A percentile compares a stretch with the other conserved stretches of the same genome.
These are phyloP conservation scores for Sternarchorhynchus goeldii DNA, from an alignment of 2,797 vertebrate genomes.

Conservation along the genomic window DNA sequence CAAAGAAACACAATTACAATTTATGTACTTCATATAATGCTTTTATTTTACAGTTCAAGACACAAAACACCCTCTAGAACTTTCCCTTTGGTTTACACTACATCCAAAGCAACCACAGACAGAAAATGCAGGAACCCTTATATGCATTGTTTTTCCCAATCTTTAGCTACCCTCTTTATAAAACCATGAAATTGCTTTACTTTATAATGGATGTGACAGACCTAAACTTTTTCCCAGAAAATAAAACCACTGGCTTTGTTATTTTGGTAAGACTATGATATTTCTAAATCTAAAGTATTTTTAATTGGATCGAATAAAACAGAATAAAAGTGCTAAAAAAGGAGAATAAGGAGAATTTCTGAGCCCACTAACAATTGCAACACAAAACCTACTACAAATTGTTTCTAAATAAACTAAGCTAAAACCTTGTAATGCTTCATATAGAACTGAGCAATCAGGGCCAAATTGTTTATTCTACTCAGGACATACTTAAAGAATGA, in stretches of 20 bases:
- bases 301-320: neutral
- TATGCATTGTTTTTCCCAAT: constrained; percentile 46
- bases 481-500: constrained; percentile 6
- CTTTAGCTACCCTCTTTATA: constrained; percentile 51
- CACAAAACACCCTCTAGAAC: constrained; percentile 35
- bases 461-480: neutral
- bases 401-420: neutral
- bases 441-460: neutral
- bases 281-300: neutral
- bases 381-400: constrained; percentile 9
- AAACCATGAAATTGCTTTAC: constrained; percentile 51
- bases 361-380: constrained; percentile 1
- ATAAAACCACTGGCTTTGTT: constrained; percentile 17
- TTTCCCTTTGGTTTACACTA: constrained; percentile 43
- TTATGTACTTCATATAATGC: constrained; percentile 50
- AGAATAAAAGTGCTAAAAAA: constrained; percentile 14
- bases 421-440: too few species aligned
- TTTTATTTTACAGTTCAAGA: constrained; percentile 63
- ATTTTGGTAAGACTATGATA: neutral
- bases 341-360: constrained; percentile 18
- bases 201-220: constrained; percentile 49
- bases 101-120: constrained; percentile 44
- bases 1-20: constrained; percentile 26
- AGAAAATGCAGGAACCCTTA: constrained; percentile 47
- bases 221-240: constrained; percentile 49